Conservation (phyloP, 2,888 invertebrate species). For the Drosophila paranaensis region DNA sequence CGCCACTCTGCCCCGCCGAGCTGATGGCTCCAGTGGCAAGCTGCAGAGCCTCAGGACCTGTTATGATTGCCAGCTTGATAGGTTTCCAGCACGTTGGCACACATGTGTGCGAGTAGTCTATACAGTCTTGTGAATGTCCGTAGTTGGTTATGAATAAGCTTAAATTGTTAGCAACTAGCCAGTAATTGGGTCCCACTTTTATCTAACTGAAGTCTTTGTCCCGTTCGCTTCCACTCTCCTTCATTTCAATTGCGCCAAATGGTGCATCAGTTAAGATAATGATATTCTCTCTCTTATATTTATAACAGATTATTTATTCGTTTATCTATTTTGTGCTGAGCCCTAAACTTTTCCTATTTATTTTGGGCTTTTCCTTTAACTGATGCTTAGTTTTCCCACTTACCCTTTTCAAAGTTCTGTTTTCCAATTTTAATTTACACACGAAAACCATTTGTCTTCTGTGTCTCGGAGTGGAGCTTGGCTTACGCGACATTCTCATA, state of each 20-base stretch:
- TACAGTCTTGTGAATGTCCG: slow-evolving; percentile 9
- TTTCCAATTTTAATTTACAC: slow-evolving; percentile 78
- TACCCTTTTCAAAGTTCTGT: slow-evolving; percentile 27
- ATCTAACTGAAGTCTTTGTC: background rate
- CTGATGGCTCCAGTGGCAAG: slow-evolving; percentile 11
- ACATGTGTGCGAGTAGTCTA: slow-evolving; percentile 6
- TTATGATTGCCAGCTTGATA: slow-evolving; percentile 70
- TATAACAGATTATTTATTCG: background rate
- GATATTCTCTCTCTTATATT: background rate
- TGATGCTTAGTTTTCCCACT: slow-evolving; percentile 19
- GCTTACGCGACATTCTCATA: slow-evolving; percentile 73
- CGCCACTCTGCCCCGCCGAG: slow-evolving; percentile 8
- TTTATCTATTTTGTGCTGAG: background rate
- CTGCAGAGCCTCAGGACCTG: slow-evolving; percentile 48
- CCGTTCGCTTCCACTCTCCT: no score
- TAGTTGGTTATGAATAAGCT: slow-evolving; percentile 56
- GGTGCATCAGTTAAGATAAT: background rate
- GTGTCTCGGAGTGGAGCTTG: slow-evolving; percentile 30
- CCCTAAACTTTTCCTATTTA: slow-evolving; percentile 1
- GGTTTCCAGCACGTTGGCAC: slow-evolving; percentile 35
- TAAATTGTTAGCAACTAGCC: slow-evolving; percentile 46
- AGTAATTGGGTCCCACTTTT: slow-evolving; percentile 17
- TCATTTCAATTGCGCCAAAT: background rate
- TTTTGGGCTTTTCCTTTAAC: background rate
- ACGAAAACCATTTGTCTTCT: slow-evolving; percentile 73